phyloP scores from a whole-genome alignment of 2,113 vertebrate species.

The Prietella phreatophila region DNA sequence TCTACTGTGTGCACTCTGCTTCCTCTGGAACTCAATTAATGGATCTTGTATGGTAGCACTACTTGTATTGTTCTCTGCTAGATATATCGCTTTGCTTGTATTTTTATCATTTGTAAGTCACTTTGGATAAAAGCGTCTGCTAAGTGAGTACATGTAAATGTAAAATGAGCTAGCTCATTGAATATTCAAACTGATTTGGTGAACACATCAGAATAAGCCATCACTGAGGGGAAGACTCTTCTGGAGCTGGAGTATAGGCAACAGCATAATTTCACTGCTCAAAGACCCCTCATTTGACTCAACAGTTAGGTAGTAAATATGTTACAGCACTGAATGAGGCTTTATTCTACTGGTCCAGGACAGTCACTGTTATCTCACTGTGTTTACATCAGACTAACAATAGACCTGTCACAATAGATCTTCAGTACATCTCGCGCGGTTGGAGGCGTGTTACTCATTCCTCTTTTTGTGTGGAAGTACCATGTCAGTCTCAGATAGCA shows the following conservation, averaged over 20 bases:
- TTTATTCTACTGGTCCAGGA: not conserved
- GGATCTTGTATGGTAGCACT: no score
- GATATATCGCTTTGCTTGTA: no score
- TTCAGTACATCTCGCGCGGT: not conserved
- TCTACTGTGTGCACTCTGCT: no score
- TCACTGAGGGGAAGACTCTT: not conserved
- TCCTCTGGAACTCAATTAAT: no score
- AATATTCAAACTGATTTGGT: not conserved
- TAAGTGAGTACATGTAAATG: no score
- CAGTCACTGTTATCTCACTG: not conserved
- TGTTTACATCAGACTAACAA: not conserved
- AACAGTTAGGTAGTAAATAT: not conserved
- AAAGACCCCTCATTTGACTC: not conserved
- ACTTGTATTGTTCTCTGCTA: no score
- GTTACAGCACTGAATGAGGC: not conserved
- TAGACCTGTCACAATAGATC: not conserved
- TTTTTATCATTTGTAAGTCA: no score
- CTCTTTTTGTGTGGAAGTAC: not conserved
- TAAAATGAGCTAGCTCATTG: not conserved
- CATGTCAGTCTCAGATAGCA: not conserved
- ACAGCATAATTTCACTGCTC: not conserved
- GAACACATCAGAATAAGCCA: not conserved
- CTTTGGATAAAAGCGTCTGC: no score
- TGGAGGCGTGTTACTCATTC: not conserved
- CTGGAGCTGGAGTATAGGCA: not conserved